A percentile compares a stretch with the other conserved stretches of the same genome.
phyloP scores from a whole-genome alignment of 2,888 invertebrate genomes.

The Drosophila neotestacea region DNA sequence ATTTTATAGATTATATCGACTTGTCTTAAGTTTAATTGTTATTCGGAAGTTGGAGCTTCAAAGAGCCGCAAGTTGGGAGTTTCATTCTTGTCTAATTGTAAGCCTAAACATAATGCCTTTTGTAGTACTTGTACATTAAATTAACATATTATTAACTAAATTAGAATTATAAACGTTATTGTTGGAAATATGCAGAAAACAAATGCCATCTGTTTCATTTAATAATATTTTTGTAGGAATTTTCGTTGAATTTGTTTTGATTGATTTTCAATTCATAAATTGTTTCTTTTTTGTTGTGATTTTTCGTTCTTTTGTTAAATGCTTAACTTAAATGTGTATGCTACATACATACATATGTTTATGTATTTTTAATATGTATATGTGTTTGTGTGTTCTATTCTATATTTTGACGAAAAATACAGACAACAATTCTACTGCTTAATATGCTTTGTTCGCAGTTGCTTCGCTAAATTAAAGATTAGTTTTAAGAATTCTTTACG shows the following conservation, averaged over 20 bases:
- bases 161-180: conserved; percentile 26
- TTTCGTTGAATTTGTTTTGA: conserved; percentile 54
- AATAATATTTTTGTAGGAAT: conserved; percentile 58
- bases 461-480: conserved; percentile 56
- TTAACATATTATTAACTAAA: conserved; percentile 43
- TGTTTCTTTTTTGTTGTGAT: conserved; percentile 36
- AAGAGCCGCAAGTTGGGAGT: conserved; percentile 30
- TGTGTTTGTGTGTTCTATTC: conserved; percentile 40
- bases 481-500: conserved; percentile 44
- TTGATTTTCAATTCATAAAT: conserved; percentile 46
- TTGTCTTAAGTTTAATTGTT: conserved; percentile 53
- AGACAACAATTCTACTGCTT: conserved; percentile 52
- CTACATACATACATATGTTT: conserved; percentile 15
- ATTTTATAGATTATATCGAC: conserved; percentile 43
- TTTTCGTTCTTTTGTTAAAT: conserved; percentile 21
- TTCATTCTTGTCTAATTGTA: conserved; percentile 22
- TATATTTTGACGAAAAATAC: conserved; percentile 73
- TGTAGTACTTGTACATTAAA: conserved; percentile 40
- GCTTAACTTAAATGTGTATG: conserved; percentile 29
- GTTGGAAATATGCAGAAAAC: conserved; percentile 62
- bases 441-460: conserved; percentile 66
- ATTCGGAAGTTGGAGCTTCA: conserved; percentile 63
- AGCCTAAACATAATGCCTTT: conserved; percentile 57
- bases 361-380: conserved; percentile 15
- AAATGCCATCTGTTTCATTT: conserved; percentile 60